These are phyloP conservation scores for Columba livia DNA, from an alignment of 2,113 vertebrate species.

Conservation along the genomic window DNA sequence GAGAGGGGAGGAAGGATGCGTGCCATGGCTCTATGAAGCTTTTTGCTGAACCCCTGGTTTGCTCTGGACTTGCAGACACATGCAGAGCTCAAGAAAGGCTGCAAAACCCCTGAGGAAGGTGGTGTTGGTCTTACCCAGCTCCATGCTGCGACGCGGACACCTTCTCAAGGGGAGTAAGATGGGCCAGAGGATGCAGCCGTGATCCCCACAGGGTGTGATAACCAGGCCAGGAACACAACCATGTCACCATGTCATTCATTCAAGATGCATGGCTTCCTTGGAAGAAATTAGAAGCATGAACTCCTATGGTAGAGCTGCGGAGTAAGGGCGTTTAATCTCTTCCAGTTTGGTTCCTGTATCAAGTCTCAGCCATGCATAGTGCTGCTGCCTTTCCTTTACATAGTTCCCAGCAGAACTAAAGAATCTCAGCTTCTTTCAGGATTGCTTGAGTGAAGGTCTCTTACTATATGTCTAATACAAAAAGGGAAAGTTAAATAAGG, in stretches of 20 bases:
- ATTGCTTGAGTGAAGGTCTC: background rate
- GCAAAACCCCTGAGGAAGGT: background rate
- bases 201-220: background rate
- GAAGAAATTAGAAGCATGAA: fast-evolving
- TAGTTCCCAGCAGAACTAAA: background rate
- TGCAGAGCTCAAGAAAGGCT: background rate
- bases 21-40: background rate
- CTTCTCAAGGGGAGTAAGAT: no score
- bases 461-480: fast-evolving
- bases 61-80: background rate
- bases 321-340: background rate
- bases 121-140: background rate
- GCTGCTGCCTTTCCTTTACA: background rate
- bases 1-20: background rate
- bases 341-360: background rate
- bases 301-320: fast-evolving
- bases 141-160: fast-evolving
- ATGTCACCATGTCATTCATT: fast-evolving
- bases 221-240: background rate
- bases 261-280: fast-evolving
- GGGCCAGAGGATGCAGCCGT: background rate
- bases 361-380: background rate
- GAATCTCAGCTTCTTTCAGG: background rate
- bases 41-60: background rate
- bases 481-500: background rate